Percentiles rank a stretch among this genome's conserved stretches.
phyloP scores from a whole-genome alignment of 2,888 invertebrate genomes.

The Brenthis daphne region DNA sequence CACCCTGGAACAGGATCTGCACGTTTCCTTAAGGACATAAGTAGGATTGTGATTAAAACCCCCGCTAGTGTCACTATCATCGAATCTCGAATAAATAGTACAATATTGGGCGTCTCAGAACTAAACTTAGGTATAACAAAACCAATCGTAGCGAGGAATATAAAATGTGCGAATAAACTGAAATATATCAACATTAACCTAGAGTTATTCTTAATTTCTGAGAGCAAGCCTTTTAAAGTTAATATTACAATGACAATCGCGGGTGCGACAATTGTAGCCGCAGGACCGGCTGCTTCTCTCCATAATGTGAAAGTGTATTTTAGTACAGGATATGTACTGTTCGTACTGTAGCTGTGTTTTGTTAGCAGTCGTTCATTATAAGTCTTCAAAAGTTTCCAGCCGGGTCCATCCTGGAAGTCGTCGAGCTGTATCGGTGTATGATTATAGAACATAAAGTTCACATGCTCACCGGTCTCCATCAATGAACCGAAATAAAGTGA shows the following conservation, averaged over 20 bases:
- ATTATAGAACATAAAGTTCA: slow-evolving; percentile 74
- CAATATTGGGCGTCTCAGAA: slow-evolving; percentile 80
- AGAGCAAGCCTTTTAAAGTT: slow-evolving; percentile 80
- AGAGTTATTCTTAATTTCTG: slow-evolving; percentile 82
- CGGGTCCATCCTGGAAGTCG: slow-evolving; percentile 79
- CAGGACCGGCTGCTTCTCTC: slow-evolving; percentile 81
- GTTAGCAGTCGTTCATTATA: slow-evolving; percentile 70
- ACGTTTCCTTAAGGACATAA: slow-evolving; percentile 62
- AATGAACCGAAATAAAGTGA: slow-evolving; percentile 85
- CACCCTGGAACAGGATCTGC: slow-evolving; percentile 59
- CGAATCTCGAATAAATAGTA: slow-evolving; percentile 71
- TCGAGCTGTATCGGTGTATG: slow-evolving; percentile 62
- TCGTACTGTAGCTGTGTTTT: slow-evolving; percentile 78
- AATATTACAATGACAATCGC: slow-evolving; percentile 78
- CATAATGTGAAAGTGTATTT: slow-evolving; percentile 80
- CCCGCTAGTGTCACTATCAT: slow-evolving; percentile 66
- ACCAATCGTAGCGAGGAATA: slow-evolving; percentile 82
- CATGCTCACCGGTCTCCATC: slow-evolving; percentile 85
- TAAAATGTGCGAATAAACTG: slow-evolving; percentile 83
- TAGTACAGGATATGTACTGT: slow-evolving; percentile 83
- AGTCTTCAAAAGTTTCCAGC: slow-evolving; percentile 81
- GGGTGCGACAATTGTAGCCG: slow-evolving; percentile 82
- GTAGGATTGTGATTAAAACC: slow-evolving; percentile 61
- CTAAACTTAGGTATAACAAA: slow-evolving; percentile 84
- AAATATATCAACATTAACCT: slow-evolving; percentile 80